Evolutionary conservation across 2,888 invertebrate species (phyloP).

Genomic region (Papilio gigon): DNA sequence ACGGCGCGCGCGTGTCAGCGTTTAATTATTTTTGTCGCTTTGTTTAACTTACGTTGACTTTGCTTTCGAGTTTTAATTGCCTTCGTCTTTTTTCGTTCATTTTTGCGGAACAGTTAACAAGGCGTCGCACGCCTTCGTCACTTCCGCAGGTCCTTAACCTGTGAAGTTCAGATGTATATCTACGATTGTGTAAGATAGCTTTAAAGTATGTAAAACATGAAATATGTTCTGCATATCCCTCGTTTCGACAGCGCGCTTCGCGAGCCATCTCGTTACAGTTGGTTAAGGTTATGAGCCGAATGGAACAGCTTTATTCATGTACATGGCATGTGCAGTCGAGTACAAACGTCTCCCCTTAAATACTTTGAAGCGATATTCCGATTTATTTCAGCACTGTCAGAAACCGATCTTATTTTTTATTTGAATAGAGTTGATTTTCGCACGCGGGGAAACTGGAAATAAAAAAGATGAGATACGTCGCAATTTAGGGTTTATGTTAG

Average conservation of each 20-base stretch:
- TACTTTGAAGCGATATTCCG: slow-evolving; percentile 40
- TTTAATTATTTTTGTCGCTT: slow-evolving; percentile 75
- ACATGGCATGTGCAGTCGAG: slow-evolving; percentile 41
- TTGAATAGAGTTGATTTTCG: slow-evolving; percentile 15
- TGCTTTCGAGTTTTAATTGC: slow-evolving; percentile 75
- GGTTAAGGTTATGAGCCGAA: slow-evolving; percentile 40
- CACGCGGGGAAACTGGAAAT: slow-evolving; percentile 11
- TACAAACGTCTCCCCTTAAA: slow-evolving; percentile 42
- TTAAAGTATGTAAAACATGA: slow-evolving; percentile 5
- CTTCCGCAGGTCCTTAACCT: slow-evolving; percentile 13
- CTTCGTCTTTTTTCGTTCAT: slow-evolving; percentile 43
- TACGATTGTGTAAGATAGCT: neutral
- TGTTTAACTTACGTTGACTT: slow-evolving; percentile 75
- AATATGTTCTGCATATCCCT: slow-evolving; percentile 5
- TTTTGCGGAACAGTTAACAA: slow-evolving; percentile 39
- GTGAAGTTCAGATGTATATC: neutral
- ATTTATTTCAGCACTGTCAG: slow-evolving; percentile 19
- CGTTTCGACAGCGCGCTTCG: slow-evolving; percentile 20
- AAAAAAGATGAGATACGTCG: slow-evolving; percentile 40
- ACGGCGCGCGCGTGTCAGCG: slow-evolving; percentile 61
- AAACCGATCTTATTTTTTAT: slow-evolving; percentile 15
- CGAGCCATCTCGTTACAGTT: slow-evolving; percentile 37
- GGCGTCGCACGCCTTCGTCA: slow-evolving; percentile 16
- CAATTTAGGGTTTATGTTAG: slow-evolving; percentile 38
- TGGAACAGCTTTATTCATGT: slow-evolving; percentile 39